Conservation (phyloP, 2,888 invertebrate species). For the Matsumyia berberina region DNA sequence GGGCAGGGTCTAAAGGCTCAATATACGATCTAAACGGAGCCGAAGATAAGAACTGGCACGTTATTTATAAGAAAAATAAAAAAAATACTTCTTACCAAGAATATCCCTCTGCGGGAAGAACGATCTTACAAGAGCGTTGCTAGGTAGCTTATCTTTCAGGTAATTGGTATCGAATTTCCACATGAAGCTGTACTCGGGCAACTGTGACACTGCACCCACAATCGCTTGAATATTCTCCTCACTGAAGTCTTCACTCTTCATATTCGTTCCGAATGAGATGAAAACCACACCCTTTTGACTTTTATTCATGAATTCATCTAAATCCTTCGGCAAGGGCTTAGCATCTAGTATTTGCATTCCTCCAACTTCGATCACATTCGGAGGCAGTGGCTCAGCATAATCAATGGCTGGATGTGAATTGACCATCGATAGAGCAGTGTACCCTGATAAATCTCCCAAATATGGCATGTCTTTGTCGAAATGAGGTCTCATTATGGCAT, state of each 20-base stretch:
- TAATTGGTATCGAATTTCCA: slow-evolving; percentile 81
- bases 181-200: slow-evolving; percentile 81
- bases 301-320: slow-evolving; percentile 79
- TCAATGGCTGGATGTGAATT: slow-evolving; percentile 82
- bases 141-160: slow-evolving; percentile 69
- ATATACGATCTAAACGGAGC: too few species aligned
- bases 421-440: slow-evolving; percentile 79
- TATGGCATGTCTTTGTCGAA: slow-evolving; percentile 76
- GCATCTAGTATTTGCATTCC: slow-evolving; percentile 81
- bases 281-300: slow-evolving; percentile 81
- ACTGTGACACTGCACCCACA: slow-evolving; percentile 76
- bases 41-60: too few species aligned
- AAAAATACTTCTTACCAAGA: slow-evolving; percentile 76
- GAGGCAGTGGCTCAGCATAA: slow-evolving; percentile 81
- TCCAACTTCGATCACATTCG: slow-evolving; percentile 82
- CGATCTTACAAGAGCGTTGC: slow-evolving; percentile 76
- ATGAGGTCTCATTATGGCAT: slow-evolving; percentile 77
- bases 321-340: slow-evolving; percentile 78
- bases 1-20: too few species aligned
- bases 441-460: slow-evolving; percentile 76
- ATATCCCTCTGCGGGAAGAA: slow-evolving; percentile 79
- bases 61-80: too few species aligned
- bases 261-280: slow-evolving; percentile 81
- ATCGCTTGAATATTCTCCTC: slow-evolving; percentile 69
- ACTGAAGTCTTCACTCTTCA: slow-evolving; percentile 77